Base-by-base conservation (phyloP, 1,140 invertebrate species). In the Acarapis woodi region DNA sequence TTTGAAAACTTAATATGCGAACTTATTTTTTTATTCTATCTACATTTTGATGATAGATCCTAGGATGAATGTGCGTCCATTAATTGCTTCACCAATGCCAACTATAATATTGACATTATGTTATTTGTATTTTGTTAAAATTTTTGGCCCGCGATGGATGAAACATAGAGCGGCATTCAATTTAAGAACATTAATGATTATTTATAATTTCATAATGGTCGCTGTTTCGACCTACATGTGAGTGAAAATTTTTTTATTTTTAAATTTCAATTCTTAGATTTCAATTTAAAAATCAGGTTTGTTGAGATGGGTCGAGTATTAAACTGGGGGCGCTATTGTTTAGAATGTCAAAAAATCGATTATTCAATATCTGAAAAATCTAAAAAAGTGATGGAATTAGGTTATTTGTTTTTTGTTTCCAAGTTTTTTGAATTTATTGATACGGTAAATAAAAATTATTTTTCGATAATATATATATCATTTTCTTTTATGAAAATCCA, bases 391-490 rank as follows among this genome's bases (percentile, higher is more conserved):
- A 73, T 42, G 53, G 57, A 55, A 42, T 53, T 58, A 23, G 46
- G 59, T 14, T 63, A 57, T 55, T 63, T 56, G 59, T 64, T 60
- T 46, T 62, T 60, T 44, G 50, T 63, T 41, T 58, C 56, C 9
- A 64, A 63, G 46, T 49, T 52, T 34, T 37, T 63, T 10, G 61
- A 64, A 44, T 58, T 62, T 49, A 37, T 57, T 28, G 60, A 63
- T 43, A 62, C 61, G 73, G 60, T 83, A 45, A 35, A n/a, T n/a
- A n/a, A n/a, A n/a, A n/a, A n/a, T n/a, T n/a, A n/a, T n/a, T n/a
- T n/a, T n/a, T 29, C 28, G 15, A 29, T 15, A 29, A 29, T 10
- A 15, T 29, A 14, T 14, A 14, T 12, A 5, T 25, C 15, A 14
- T 4, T 4, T 15, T 29, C 12, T 29, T 12, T 10, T 29, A 15